These are phyloP conservation scores for Micromys minutus DNA, from an alignment of 2,113 vertebrate genomes.

Conservation along the genomic window DNA sequence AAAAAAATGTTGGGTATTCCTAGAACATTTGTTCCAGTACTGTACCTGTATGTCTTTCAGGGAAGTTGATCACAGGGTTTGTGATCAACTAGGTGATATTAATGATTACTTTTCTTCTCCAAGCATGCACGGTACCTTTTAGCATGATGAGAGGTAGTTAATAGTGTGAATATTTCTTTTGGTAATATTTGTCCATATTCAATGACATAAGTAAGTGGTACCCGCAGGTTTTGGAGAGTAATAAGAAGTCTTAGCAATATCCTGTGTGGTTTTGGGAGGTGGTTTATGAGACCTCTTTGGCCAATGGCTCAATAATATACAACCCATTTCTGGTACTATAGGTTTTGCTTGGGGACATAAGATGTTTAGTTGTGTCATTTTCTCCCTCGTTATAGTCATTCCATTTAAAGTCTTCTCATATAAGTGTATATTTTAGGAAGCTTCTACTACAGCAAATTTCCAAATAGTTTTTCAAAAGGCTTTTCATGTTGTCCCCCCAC, in stretches of 20 bases:
- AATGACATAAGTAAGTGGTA: not conserved
- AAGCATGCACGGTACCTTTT: not conserved
- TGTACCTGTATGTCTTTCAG: not conserved
- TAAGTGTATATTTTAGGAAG: not conserved
- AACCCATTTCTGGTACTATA: not conserved
- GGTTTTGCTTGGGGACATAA: not conserved
- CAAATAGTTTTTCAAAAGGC: not conserved
- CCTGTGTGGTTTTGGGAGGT: not conserved
- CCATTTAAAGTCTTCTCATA: not conserved
- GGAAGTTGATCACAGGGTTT: not conserved
- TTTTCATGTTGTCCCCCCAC: not conserved
- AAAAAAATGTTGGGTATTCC: not conserved
- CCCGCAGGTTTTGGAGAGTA: not conserved
- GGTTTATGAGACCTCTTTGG: not conserved
- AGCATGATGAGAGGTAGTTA: not conserved
- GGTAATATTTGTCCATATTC: not conserved
- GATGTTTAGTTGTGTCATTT: not conserved
- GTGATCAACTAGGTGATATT: not conserved
- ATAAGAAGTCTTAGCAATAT: not conserved
- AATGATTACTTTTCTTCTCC: not conserved
- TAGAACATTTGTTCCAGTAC: not conserved
- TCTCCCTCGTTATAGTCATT: not conserved
- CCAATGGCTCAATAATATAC: not conserved
- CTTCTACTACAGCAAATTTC: not conserved
- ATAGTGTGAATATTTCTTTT: not conserved